Conservation (phyloP, 2,113 vertebrate genomes). For the Eulemur rufifrons region DNA sequence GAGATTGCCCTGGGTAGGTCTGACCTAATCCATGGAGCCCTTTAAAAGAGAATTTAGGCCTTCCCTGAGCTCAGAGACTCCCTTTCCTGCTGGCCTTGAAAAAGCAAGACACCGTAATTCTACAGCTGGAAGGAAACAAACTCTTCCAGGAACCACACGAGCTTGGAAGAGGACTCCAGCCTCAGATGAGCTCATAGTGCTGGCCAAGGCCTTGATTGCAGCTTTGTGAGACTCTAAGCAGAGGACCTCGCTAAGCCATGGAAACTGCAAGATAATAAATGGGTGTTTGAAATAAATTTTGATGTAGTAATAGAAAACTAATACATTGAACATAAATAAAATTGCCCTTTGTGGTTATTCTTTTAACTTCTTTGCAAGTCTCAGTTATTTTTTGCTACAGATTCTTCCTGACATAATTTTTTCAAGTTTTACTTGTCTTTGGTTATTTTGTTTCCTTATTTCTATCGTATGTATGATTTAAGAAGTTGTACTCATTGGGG, state of each 20-base stretch:
- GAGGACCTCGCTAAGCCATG: neutral
- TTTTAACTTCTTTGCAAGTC: neutral
- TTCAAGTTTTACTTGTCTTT: neutral
- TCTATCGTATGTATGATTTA: neutral
- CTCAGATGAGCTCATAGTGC: neutral
- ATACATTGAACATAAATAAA: neutral
- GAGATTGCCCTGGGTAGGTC: neutral
- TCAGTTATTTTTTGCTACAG: neutral
- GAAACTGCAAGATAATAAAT: neutral
- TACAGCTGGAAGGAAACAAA: neutral
- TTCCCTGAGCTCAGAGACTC: neutral
- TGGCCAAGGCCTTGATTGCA: accelerated
- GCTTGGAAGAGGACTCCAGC: neutral
- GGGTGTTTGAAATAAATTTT: neutral
- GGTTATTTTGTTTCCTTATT: neutral
- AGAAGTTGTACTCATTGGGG: neutral
- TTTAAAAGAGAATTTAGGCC: neutral
- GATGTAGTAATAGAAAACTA: neutral
- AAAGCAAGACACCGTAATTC: neutral
- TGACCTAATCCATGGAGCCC: neutral
- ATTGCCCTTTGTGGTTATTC: neutral
- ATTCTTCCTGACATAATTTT: neutral
- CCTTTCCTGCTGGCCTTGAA: neutral
- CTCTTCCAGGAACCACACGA: neutral
- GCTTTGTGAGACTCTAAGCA: neutral